These are phyloP conservation scores for Scaptodrosophila lebanonensis DNA, from an alignment of 1,140 invertebrate species.

Conservation along the genomic window DNA sequence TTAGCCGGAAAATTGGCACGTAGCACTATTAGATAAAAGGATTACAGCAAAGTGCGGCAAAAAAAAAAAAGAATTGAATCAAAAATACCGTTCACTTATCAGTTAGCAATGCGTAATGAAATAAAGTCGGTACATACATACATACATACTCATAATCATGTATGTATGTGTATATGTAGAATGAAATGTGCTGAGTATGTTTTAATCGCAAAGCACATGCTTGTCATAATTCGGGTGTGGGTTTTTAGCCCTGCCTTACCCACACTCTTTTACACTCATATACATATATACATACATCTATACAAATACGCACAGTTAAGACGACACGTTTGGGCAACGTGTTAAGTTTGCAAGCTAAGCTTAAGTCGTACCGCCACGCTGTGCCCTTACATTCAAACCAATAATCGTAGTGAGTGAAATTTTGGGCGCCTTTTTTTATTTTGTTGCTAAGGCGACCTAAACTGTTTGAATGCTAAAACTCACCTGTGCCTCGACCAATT, in stretches of 20 bases:
- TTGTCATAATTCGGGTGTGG: too few relatives aligned
- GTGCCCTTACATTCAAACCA: not conserved
- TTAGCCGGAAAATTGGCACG: constrained; percentile 36
- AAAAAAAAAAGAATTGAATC: too few relatives aligned
- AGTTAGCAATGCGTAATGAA: too few relatives aligned
- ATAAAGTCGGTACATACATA: too few relatives aligned
- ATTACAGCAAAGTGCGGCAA: constrained; percentile 4
- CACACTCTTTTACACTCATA: too few relatives aligned
- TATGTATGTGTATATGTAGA: too few relatives aligned
- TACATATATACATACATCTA: constrained; percentile 1
- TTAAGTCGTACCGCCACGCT: constrained; percentile 16
- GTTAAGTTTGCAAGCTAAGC: constrained; percentile 26
- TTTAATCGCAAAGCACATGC: too few relatives aligned
- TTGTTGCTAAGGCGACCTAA: too few relatives aligned
- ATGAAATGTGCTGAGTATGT: constrained; percentile 8
- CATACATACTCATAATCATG: too few relatives aligned
- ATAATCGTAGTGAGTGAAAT: constrained; percentile 4
- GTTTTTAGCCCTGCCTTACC: too few relatives aligned
- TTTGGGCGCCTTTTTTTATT: too few relatives aligned
- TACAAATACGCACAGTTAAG: constrained; percentile 10
- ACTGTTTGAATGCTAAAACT: constrained; percentile 19
- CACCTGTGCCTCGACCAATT: constrained; percentile 71
- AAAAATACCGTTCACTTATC: constrained; percentile 27
- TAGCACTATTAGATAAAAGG: constrained; percentile 19
- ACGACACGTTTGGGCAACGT: not conserved